Conservation (phyloP, 2,113 vertebrate genomes). For the Hypomesus transpacificus region DNA sequence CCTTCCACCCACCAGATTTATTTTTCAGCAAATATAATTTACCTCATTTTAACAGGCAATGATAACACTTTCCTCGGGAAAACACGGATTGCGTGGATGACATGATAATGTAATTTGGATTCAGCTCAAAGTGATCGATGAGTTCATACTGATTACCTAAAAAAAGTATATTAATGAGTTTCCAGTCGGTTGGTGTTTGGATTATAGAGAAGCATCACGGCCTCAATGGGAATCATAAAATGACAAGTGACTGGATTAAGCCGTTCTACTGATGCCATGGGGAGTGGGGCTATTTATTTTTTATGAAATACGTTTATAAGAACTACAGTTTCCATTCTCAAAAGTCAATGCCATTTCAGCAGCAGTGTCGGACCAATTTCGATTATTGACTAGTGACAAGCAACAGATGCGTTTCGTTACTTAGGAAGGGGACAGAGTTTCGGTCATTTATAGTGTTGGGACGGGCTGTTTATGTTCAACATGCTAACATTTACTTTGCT, state of each 20-base stretch:
- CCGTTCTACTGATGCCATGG: too few species aligned
- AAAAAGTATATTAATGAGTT: constrained; percentile 38
- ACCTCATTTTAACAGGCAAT: background rate
- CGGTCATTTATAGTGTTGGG: too few species aligned
- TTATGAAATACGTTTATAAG: too few species aligned
- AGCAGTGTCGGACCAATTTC: too few species aligned
- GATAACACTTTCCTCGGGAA: constrained; percentile 3
- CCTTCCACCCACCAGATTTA: background rate
- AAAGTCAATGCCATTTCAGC: too few species aligned
- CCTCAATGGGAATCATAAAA: background rate
- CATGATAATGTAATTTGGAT: constrained; percentile 24
- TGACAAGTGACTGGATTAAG: too few species aligned
- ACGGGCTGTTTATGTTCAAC: too few species aligned
- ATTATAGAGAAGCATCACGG: constrained; percentile 1
- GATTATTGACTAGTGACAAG: too few species aligned
- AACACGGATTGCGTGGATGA: constrained; percentile 25
- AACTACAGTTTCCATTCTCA: too few species aligned
- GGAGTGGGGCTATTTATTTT: too few species aligned
- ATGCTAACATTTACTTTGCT: background rate
- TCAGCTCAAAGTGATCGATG: constrained; percentile 21
- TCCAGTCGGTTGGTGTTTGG: constrained; percentile 24
- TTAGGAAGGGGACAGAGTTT: too few species aligned
- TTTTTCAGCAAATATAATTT: background rate
- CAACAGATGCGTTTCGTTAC: too few species aligned
- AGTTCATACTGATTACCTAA: constrained; percentile 25